Evolutionary conservation across 2,113 vertebrate species (phyloP).

Genomic region (Rhynchomys soricoides): DNA sequence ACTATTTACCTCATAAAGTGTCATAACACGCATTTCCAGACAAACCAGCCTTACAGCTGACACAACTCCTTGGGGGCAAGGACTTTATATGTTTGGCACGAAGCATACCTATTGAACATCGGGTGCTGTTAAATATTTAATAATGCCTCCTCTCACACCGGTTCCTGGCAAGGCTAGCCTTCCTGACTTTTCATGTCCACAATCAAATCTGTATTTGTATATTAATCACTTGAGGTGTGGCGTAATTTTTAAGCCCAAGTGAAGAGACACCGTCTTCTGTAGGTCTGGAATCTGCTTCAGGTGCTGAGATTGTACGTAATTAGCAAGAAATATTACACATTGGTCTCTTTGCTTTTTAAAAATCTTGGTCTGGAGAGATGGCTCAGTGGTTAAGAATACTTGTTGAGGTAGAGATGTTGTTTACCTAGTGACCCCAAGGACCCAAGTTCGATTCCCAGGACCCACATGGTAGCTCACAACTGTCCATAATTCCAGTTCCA

Average conservation of each 20-base stretch:
- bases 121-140: slow-evolving; percentile 74
- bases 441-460: background rate
- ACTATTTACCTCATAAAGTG: slow-evolving; percentile 44
- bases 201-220: slow-evolving; percentile 68
- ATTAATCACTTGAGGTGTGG: slow-evolving; percentile 67
- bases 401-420: background rate
- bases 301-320: background rate
- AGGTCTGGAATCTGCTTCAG: background rate
- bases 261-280: background rate
- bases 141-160: slow-evolving; percentile 69
- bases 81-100: slow-evolving; percentile 76
- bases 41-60: slow-evolving; percentile 55
- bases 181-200: slow-evolving; percentile 60
- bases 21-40: slow-evolving; percentile 37
- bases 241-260: background rate
- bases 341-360: background rate
- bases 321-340: background rate
- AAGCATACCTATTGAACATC: slow-evolving; percentile 56
- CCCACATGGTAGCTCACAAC: background rate
- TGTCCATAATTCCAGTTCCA: background rate
- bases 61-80: slow-evolving; percentile 60
- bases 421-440: background rate
- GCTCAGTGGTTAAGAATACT: background rate
- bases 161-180: slow-evolving; percentile 50
- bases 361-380: background rate